These are phyloP conservation scores for Metellina segmentata DNA, from an alignment of 2,888 invertebrate genomes.

Conservation along the genomic window DNA sequence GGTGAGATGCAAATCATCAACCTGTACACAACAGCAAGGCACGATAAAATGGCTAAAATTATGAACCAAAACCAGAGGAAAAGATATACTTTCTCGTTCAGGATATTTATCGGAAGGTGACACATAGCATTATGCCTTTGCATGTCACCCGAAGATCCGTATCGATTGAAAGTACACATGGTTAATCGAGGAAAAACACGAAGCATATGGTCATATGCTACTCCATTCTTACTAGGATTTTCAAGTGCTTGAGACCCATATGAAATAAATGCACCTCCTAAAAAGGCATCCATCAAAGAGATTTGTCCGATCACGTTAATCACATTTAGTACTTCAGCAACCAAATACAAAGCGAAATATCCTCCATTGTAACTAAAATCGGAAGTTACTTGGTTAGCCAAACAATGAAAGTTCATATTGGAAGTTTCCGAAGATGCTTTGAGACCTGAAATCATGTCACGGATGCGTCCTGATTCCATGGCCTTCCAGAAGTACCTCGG, in stretches of 20 bases:
- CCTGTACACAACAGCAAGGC: constrained; percentile 75
- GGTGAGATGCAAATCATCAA: constrained; percentile 44
- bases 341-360: constrained; percentile 93
- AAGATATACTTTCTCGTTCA: neutral
- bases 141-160: neutral
- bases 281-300: constrained; percentile 94
- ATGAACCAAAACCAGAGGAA: constrained; percentile 28
- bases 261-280: constrained; percentile 85
- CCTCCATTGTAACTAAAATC: neutral
- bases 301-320: constrained; percentile 92
- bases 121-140: neutral
- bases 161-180: neutral
- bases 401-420: neutral
- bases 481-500: constrained; percentile 10
- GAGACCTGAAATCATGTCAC: neutral
- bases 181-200: neutral
- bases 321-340: constrained; percentile 91
- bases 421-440: neutral
- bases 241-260: neutral
- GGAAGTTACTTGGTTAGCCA: neutral
- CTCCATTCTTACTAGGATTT: too few species aligned
- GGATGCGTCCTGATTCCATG: neutral
- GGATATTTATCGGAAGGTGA: neutral
- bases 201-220: neutral
- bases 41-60: neutral